Conservation (phyloP, 2,113 vertebrate species). For the Erpornis zantholeuca region DNA sequence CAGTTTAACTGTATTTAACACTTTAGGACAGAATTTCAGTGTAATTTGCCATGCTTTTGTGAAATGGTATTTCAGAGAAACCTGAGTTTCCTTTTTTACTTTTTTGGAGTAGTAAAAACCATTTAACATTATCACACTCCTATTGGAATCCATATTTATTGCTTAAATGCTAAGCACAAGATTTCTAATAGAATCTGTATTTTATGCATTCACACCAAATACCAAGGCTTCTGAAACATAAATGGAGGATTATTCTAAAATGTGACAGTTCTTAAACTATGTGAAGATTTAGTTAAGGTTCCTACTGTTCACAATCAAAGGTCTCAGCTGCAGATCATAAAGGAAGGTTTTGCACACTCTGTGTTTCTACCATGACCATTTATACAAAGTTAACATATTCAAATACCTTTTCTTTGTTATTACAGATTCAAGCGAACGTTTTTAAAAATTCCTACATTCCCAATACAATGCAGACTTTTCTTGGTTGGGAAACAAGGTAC, state of each 20-base stretch:
- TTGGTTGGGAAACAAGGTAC: not conserved
- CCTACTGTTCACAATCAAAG: constrained; percentile 61
- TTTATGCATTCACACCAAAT: constrained; percentile 19
- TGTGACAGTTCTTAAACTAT: constrained; percentile 1
- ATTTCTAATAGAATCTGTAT: not conserved
- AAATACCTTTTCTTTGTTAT: not conserved
- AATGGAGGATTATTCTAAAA: constrained; percentile 47
- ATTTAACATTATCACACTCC: not conserved
- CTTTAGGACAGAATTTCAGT: not conserved
- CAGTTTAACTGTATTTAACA: constrained; percentile 1
- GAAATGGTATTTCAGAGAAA: not conserved
- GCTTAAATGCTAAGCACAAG: not conserved
- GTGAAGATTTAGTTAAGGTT: constrained; percentile 31
- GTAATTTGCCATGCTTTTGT: not conserved
- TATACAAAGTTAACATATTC: not conserved
- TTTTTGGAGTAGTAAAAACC: not conserved
- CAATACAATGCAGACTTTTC: not conserved
- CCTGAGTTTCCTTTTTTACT: not conserved
- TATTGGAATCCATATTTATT: not conserved
- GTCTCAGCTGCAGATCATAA: constrained; percentile 52
- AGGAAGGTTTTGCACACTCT: not conserved
- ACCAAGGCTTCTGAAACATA: constrained; percentile 11
- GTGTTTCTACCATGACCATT: constrained; percentile 21
- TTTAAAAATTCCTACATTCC: not conserved
- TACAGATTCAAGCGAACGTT: not conserved